Evolutionary conservation across 2,888 invertebrate genomes (phyloP).

Genomic region (Chrysolina haemoptera): DNA sequence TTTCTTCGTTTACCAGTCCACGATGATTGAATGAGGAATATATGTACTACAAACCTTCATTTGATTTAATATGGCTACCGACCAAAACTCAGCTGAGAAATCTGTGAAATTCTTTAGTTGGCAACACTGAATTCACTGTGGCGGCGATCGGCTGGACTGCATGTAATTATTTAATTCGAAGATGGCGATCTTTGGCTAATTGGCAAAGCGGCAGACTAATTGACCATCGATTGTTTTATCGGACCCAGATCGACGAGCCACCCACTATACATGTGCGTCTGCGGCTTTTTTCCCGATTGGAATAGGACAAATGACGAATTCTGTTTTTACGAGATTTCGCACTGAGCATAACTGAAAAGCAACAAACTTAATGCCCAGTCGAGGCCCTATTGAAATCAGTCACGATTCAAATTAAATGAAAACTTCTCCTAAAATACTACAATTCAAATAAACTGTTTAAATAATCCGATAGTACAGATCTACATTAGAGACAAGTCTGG

Average conservation of each 20-base stretch:
- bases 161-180: constrained; percentile 50
- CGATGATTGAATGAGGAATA: too few relatives aligned
- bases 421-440: too few relatives aligned
- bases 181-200: constrained; percentile 49
- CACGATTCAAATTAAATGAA: too few relatives aligned
- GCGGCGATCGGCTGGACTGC: constrained; percentile 33
- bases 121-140: constrained; percentile 6
- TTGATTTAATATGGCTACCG: too few relatives aligned
- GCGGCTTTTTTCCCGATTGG: constrained; percentile 17
- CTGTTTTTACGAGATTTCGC: not conserved
- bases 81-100: not conserved
- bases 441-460: too few relatives aligned
- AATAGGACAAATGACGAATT: not conserved
- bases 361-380: too few relatives aligned
- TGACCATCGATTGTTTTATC: constrained; percentile 54
- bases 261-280: constrained; percentile 34
- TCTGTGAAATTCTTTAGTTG: constrained; percentile 4
- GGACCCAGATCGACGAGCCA: constrained; percentile 40
- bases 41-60: too few relatives aligned
- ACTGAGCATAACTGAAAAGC: not conserved
- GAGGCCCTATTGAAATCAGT: too few relatives aligned
- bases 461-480: too few relatives aligned
- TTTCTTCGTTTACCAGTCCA: too few relatives aligned
- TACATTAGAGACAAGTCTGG: too few relatives aligned
- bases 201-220: constrained; percentile 49